Evolutionary conservation across 2,797 vertebrate species (phyloP), one percentile per base, ranked within the genome.

Genomic region (Psittacula derbiana): DNA sequence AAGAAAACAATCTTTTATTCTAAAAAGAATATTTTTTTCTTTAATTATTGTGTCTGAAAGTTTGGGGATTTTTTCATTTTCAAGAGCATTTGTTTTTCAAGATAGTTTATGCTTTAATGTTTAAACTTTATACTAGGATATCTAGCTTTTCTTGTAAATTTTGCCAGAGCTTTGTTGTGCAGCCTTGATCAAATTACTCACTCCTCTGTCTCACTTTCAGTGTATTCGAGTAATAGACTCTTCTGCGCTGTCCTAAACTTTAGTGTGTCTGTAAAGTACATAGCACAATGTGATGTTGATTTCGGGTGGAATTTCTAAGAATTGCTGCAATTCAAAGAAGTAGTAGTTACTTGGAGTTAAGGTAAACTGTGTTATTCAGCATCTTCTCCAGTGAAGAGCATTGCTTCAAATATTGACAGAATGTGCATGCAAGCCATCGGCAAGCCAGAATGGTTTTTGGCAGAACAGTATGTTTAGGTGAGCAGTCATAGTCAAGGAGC

Each of bases 1-100:
- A 93, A 94, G 40, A 96, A 94, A 93, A 84, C 85, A 84, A 66
- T 82, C 89, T 86, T 93, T 88, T 96, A 80, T 95, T 95, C 46
- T 72, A 60, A 71, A 91, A 85, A 31, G 10, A 36, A 11, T 53
- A 50, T n/a, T 55, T 73, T 92, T 80, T 84, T 33, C 24, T 86
- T 72, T 74, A 69, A 80, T 78, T 91, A 55, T 79, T 81, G 28
- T 69, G 44, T 80, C 76, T 70, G 60, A 64, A 88, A 64, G 36
- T 49, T 91, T 16, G 3, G 16, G 10, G 2, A 2, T 58, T 60
- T 80, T 82, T 76, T 0, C 9, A 31, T 90, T 90, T 80, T 46
- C 57, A 23, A 58, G 36, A 60, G 6, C 49, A 24, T 87, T 71
- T 55, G 28, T 76, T 80, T 57, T 57, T 57, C n/a, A 23, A n/a